Evolutionary conservation across 2,113 vertebrate species (phyloP).

Genomic region (Corythornis madagascariensis): DNA sequence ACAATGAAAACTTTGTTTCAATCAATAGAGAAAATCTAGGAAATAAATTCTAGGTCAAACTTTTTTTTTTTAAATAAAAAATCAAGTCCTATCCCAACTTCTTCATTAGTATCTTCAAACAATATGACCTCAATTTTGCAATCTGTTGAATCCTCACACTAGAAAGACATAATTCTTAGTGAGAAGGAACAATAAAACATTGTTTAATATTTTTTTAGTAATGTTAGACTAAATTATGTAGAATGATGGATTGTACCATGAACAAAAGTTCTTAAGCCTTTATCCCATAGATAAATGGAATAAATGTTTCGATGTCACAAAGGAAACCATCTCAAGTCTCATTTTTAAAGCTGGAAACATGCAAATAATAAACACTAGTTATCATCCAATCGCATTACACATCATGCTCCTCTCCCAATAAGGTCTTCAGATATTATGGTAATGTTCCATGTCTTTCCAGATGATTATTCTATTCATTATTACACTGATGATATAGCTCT

Average conservation of each 20-base stretch:
- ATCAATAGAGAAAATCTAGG: neutral
- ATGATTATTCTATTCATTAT: neutral
- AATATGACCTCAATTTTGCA: neutral
- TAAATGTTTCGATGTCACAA: neutral
- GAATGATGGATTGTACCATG: neutral
- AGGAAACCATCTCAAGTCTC: neutral
- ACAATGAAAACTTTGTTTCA: neutral
- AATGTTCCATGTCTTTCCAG: neutral
- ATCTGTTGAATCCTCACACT: neutral
- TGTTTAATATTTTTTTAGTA: neutral
- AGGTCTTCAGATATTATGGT: neutral
- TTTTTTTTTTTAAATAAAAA: neutral
- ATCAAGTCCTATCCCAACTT: neutral
- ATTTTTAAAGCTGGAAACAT: neutral
- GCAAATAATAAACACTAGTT: neutral
- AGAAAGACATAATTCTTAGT: neutral
- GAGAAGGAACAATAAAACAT: neutral
- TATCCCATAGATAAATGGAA: neutral
- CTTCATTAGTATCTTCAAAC: neutral
- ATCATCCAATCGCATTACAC: neutral
- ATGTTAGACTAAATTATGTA: neutral
- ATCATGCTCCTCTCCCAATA: neutral
- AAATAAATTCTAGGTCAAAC: neutral
- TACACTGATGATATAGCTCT: neutral
- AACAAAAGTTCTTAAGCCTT: neutral